Base-by-base conservation (phyloP, 2,797 vertebrate species). In the Bradypus variegatus region DNA sequence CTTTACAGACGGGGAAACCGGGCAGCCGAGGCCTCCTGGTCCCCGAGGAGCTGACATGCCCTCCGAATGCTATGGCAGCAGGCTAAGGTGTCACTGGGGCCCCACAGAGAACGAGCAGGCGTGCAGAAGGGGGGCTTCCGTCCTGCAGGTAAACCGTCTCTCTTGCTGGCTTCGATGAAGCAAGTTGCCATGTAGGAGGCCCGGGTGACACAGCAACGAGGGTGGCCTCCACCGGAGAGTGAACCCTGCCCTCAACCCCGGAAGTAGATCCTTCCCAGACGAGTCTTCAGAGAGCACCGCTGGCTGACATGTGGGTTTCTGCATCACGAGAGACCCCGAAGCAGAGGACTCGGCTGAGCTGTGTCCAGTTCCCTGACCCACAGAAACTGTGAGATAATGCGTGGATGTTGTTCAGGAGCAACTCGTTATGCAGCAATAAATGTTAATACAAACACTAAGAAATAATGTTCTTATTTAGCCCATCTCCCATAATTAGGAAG, bases 401-500 rank as follows among this genome's bases (percentile, higher is more conserved):
- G 1, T 3, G 6, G 6, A 29, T 16, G 58, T 6, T 9, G 2
- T 23, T 33, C 33, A 1, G 15, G 78, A 36, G 29, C 8, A 0
- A 3, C 7, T 21, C n/a, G 31, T 45, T 11, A 15, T 0, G 0
- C 5, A 27, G 50, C 5, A 4, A 31, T 29, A 18, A 60, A 4
- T 10, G 6, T 19, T 21, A 12, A 4, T 0, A 8, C 14, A 3
- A 21, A 78, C 9, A 1, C 7, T 0, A 8, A 19, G 41, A 45
- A 21, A 2, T 18, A 8, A 2, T 11, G 16, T 16, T 81, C 23
- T 21, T 7, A 11, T 36, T 7, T 8, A 0, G 10, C 1, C 62
- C 19, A n/a, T 31, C 15, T 29, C 70, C 70, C 21, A 1, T 2
- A 11, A 5, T 5, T 9, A 21, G 19, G 12, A 38, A 55, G n/a